Evolutionary conservation across 2,797 vertebrate genomes (phyloP).

Genomic region (Dermochelys coriacea): DNA sequence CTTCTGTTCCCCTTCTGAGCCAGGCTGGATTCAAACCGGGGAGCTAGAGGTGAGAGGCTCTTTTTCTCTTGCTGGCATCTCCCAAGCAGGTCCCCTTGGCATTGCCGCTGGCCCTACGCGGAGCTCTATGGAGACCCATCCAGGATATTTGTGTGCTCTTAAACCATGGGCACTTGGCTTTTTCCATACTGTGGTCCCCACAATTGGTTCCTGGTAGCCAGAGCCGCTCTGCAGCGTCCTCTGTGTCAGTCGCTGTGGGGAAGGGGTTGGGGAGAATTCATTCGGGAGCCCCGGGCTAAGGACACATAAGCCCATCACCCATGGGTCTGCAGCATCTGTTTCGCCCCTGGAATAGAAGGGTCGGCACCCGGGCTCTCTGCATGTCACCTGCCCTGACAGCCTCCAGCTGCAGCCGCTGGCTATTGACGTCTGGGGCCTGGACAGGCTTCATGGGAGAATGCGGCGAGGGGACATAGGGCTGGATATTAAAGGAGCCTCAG

Average conservation of each 20-base stretch:
- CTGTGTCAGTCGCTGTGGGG: background rate
- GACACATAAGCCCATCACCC: background rate
- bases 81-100: background rate
- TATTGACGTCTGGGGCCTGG: background rate
- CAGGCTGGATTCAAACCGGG: background rate
- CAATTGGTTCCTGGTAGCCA: background rate
- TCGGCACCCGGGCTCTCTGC: background rate
- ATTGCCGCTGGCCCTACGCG: background rate
- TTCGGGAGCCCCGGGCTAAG: background rate
- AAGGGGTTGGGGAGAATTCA: too few relatives aligned
- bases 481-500: background rate
- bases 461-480: background rate
- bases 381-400: background rate
- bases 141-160: background rate
- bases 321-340: too few relatives aligned
- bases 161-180: background rate
- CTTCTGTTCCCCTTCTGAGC: background rate
- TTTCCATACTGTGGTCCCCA: background rate
- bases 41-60: background rate
- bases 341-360: background rate
- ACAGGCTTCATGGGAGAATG: background rate
- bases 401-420: background rate
- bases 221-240: background rate
- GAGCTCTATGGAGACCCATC: background rate
- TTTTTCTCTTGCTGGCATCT: background rate